Base-by-base conservation (phyloP, 2,888 invertebrate species). In the Protophormia terraenovae region DNA sequence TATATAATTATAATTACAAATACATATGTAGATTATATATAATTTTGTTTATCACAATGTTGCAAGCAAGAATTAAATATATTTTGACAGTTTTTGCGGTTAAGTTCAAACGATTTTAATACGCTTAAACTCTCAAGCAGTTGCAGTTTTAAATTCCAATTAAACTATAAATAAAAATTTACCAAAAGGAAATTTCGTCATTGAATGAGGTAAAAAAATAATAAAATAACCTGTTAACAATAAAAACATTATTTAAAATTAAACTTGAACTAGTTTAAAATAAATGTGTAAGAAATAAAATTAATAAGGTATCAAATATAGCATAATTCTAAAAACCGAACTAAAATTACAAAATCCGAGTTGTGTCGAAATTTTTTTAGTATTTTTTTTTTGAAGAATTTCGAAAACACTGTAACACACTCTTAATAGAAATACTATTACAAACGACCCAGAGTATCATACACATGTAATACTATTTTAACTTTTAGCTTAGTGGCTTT, bases 121-220 rank as follows among this genome's bases (percentile, higher is more conserved):
- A 22, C 47, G 24, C 69, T 47, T 47, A 58, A 79, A 79, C 32
- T 75, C 76, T 64, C 27, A 79, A 64, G 58, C 38, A 24, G 75
- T 71, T 72, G 69, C 79, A 75, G 53, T 79, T 79, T 73, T 19
- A 62, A 69, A 75, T 75, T 84, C 35, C 75, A 45, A 69, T 75
- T 69, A 67, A 78, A 29, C 62, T 79, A 55, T 75, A 64, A 71
- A 79, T 75, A 76, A 71, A 47, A 29, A 62, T 19, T 53, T 64
- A 22, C 22, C 19, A 53, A 35, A 64, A 79, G 24, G 47, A 62
- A 69, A 58, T 47, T 75, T 76, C 58, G 38, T 71, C 27, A 72
- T 47, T 76, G 58, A 67, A 83, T 47, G 29, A n/a, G n/a, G n/a
- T n/a, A 14, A 10, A 76, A 58, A 64, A 6, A 50, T 10, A 12